Percentiles rank a stretch among this genome's conserved stretches.
Conservation (phyloP, 2,888 invertebrate species). For the Heteromurus nitidus region DNA sequence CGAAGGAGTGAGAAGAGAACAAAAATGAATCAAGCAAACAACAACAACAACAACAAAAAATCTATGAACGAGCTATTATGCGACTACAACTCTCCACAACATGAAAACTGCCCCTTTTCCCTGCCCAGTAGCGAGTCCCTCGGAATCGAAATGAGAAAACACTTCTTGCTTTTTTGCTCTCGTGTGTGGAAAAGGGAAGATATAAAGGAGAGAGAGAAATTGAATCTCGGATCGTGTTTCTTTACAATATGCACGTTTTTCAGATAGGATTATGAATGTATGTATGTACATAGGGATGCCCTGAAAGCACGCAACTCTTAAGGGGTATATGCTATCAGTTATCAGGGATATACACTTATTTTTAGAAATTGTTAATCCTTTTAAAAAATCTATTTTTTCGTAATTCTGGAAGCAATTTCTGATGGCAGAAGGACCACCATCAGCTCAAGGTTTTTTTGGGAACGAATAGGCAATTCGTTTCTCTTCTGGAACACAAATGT, state of each 20-base stretch:
- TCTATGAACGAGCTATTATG: neutral
- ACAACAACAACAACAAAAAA: neutral
- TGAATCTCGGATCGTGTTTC: neutral
- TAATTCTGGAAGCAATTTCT: conserved; percentile 8
- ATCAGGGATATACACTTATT: neutral
- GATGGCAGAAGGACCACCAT: conserved; percentile 9
- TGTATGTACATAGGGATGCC: too few species aligned
- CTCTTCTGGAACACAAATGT: neutral
- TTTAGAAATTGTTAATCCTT: neutral
- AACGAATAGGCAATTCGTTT: neutral
- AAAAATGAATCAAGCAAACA: conserved; percentile 37
- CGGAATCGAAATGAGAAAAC: neutral
- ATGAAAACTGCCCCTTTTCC: conserved; percentile 21
- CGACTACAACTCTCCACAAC: neutral
- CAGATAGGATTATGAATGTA: neutral
- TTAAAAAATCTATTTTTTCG: neutral
- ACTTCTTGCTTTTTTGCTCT: too few species aligned
- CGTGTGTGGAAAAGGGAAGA: neutral
- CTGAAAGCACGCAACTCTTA: neutral
- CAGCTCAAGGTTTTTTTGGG: neutral
- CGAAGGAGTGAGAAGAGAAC: conserved; percentile 3
- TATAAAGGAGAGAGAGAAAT: neutral
- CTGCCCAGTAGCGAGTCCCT: neutral
- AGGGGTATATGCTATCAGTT: neutral
- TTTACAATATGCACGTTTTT: too few species aligned